Conservation (phyloP, 1,140 invertebrate species). For the Scylla paramamosain region DNA sequence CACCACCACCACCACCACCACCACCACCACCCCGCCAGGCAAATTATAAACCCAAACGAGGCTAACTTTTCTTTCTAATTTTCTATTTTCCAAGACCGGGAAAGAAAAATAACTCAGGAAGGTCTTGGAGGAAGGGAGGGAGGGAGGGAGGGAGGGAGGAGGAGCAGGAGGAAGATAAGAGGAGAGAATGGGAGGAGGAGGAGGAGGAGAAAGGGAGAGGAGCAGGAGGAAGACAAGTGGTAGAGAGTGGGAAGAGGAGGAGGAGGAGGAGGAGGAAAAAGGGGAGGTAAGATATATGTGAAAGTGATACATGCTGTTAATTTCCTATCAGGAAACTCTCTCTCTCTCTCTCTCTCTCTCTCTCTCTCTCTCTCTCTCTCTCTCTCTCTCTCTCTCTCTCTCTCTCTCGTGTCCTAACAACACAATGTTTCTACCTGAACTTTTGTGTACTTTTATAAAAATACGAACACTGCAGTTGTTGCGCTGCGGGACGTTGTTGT, state of each 20-base stretch:
- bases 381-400: conserved; percentile 26
- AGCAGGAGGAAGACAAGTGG: not conserved
- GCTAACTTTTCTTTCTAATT: too few species aligned
- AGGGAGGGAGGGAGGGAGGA: not conserved
- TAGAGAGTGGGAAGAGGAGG: not conserved
- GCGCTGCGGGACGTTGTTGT: not conserved
- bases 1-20: too few species aligned
- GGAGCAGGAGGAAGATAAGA: not conserved
- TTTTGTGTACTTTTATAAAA: too few species aligned
- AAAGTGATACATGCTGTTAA: not conserved
- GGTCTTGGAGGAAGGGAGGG: too few species aligned
- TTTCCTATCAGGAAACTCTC: not conserved
- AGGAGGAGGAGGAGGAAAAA: not conserved
- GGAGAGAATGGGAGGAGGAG: conserved; percentile 13
- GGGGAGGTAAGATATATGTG: not conserved
- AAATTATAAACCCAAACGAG: too few species aligned
- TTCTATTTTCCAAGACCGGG: too few species aligned
- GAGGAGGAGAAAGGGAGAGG: not conserved
- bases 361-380: not conserved
- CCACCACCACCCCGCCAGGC: too few species aligned
- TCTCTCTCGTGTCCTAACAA: not conserved
- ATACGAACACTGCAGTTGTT: too few species aligned
- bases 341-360: conserved; percentile 4
- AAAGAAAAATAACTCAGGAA: too few species aligned
- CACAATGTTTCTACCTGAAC: too few species aligned